These are phyloP conservation scores for Conomelus anceps DNA, from an alignment of 2,888 invertebrate genomes.

Conservation along the genomic window DNA sequence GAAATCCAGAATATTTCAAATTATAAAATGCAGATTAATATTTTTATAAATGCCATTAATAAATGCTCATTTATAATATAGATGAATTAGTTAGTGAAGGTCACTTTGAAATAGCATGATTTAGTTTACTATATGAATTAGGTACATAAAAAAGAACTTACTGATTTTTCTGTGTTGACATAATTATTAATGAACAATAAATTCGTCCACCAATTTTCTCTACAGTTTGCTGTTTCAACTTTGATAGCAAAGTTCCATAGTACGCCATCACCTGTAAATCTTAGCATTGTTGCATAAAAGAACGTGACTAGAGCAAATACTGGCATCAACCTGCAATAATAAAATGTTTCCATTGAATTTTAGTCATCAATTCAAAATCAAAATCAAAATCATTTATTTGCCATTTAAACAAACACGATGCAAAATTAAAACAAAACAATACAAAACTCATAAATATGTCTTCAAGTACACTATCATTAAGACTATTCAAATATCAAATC, in stretches of 20 bases:
- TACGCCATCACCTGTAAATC: slow-evolving; percentile 53
- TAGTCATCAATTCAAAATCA: not conserved
- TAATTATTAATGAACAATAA: slow-evolving; percentile 56
- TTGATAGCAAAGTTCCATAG: slow-evolving; percentile 51
- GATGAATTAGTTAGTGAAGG: too few species aligned
- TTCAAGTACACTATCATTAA: too few species aligned
- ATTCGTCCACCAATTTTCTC: slow-evolving; percentile 57
- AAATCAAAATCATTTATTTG: not conserved
- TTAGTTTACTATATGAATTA: too few species aligned
- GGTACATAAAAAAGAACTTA: slow-evolving; percentile 40
- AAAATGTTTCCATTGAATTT: not conserved
- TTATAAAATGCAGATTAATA: not conserved
- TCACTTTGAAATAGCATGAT: too few species aligned
- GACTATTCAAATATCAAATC: too few species aligned
- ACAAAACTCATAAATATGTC: too few species aligned
- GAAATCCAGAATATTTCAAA: too few species aligned
- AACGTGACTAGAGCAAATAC: slow-evolving; percentile 52
- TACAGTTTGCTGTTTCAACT: slow-evolving; percentile 48
- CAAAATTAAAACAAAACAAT: too few species aligned
- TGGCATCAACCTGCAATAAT: slow-evolving; percentile 48
- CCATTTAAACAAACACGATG: too few species aligned
- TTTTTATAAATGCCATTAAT: not conserved
- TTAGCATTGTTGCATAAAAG: slow-evolving; percentile 49
- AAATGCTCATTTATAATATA: too few species aligned
- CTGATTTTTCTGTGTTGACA: slow-evolving; percentile 50